Base-by-base conservation (phyloP, 92 coral and sea anemone genomes). In the Umimayanthus kanabou region DNA sequence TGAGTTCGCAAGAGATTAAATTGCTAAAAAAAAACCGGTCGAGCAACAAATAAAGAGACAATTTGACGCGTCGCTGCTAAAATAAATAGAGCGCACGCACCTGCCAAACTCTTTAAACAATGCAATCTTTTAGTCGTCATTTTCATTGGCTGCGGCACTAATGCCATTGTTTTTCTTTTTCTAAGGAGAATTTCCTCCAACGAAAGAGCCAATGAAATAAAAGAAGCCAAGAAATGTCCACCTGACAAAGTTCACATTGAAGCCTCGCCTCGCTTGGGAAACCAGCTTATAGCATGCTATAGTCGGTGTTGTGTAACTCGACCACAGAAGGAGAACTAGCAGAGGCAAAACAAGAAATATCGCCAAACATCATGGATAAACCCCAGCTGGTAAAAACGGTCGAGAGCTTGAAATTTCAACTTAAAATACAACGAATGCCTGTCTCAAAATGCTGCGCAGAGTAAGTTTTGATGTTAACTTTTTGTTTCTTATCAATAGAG, bases 401-500 rank as follows among this genome's bases (percentile, higher is more conserved):
- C 76, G 99, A 97, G 85, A 95, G 98, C 77, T 84, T 97, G 88
- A 94, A 96, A 90, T 95, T 92, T 76, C 99, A 97, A 89, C 92
- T 97, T 82, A 94, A 93, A 84, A 94, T 94, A 49, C 94, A 93
- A 55, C 92, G 99, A 67, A 85, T 97, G 88, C 99, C 99, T 6
- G 96, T 97, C 90, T 97, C 99, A 53, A 97, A 95, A 89, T 94
- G 98, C 90, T 95, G 98, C 47, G 92, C 93, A 77, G 99, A 97
- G 99, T 97, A 89, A 97, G 99, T 95, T 76, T 39, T 23, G 39
- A 65, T 47, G 14, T 23, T 45, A 73, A 61, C 72, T 49, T 33
- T 77, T 85, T 80, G 85, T 85, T 84, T 79, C 84, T 73, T 85
- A 84, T 73, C 83, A 73, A 85, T 73, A 83, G 87, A 83, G 43